Evolutionary conservation across 1,140 invertebrate genomes (phyloP).

Genomic region (Diprion similis): DNA sequence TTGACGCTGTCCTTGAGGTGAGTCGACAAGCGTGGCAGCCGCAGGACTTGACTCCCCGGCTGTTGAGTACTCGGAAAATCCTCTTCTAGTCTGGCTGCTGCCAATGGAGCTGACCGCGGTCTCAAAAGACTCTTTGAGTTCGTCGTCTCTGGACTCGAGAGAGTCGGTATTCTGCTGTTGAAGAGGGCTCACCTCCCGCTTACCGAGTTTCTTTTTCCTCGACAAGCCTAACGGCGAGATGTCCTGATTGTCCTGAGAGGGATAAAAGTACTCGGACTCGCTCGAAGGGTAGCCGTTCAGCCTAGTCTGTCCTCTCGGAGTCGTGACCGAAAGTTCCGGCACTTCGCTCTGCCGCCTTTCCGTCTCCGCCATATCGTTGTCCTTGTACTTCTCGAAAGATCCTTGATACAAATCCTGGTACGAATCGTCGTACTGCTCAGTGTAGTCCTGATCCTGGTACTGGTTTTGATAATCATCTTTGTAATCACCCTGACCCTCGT

Average conservation of each 20-base stretch:
- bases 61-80: conserved; percentile 54
- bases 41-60: conserved; percentile 48
- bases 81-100: conserved; percentile 54
- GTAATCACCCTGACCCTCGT: conserved; percentile 21
- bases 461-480: conserved; percentile 45
- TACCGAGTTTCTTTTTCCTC: conserved; percentile 43
- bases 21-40: conserved; percentile 39
- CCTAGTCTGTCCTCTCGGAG: conserved; percentile 49
- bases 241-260: conserved; percentile 40
- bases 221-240: conserved; percentile 35
- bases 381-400: conserved; percentile 48
- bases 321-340: conserved; percentile 53
- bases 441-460: conserved; percentile 35
- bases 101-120: conserved; percentile 65
- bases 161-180: conserved; percentile 64
- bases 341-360: conserved; percentile 49
- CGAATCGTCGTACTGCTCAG: conserved; percentile 44
- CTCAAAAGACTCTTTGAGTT: conserved; percentile 67
- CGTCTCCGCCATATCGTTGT: conserved; percentile 28
- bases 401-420: conserved; percentile 50
- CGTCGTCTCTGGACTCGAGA: conserved; percentile 65
- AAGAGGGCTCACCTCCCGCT: conserved; percentile 51
- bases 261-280: conserved; percentile 53
- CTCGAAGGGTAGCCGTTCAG: conserved; percentile 50
- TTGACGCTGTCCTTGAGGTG: conserved; percentile 39